Conservation (phyloP, 1,140 invertebrate species). For the Lepidurus couesii region DNA sequence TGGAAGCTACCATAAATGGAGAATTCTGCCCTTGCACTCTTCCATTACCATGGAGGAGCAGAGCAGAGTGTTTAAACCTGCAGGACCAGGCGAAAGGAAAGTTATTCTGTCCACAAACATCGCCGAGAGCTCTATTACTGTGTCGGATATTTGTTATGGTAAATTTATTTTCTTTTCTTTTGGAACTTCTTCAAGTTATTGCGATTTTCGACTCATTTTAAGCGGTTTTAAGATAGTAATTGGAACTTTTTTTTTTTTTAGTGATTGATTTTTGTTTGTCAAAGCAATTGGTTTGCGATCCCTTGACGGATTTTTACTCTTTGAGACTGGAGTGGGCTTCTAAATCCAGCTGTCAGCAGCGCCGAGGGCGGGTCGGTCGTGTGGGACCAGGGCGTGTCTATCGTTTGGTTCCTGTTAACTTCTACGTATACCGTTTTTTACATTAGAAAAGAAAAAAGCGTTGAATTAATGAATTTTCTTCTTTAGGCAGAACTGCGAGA, state of each 20-base stretch:
- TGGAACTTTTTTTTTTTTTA: conserved; percentile 44
- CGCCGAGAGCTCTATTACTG: conserved; percentile 93
- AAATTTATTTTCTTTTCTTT: conserved; percentile 38
- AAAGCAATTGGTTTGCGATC: conserved; percentile 69
- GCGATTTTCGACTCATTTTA: background rate
- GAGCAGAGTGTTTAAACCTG: conserved; percentile 56
- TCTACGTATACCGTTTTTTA: conserved; percentile 53
- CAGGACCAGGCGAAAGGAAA: conserved; percentile 59
- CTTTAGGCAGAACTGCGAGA: conserved; percentile 47
- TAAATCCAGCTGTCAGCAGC: conserved; percentile 79
- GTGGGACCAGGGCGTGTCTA: conserved; percentile 80
- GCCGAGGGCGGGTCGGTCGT: conserved; percentile 83
- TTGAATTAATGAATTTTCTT: background rate
- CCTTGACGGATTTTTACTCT: conserved; percentile 67
- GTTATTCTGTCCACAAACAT: conserved; percentile 94
- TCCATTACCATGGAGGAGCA: conserved; percentile 64
- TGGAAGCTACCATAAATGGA: conserved; percentile 34
- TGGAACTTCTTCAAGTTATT: conserved; percentile 25
- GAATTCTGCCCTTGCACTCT: conserved; percentile 62
- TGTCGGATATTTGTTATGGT: conserved; percentile 83
- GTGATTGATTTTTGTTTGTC: conserved; percentile 95
- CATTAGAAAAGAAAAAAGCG: background rate
- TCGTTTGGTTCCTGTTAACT: conserved; percentile 64
- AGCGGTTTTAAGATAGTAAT: background rate
- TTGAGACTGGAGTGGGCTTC: conserved; percentile 81